Evolutionary conservation across 2,888 invertebrate genomes (phyloP), one percentile per base, ranked within the genome.

Genomic region (Habrosyne pyritoides): DNA sequence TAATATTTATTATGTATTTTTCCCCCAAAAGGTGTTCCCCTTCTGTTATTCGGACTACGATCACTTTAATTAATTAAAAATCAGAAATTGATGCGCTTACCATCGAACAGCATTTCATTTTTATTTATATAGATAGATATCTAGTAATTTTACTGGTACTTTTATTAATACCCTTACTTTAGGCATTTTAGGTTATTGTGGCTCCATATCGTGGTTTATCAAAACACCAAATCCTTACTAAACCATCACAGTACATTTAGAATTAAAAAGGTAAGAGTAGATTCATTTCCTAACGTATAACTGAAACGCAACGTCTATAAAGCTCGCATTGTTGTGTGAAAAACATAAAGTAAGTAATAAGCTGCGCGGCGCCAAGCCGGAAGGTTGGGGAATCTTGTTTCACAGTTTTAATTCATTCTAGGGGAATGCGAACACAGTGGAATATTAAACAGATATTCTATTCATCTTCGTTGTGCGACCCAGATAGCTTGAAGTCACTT

Each of bases 381-480:
- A 69, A 66, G 60, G 61, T 60, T 64, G 69, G 48, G 61, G 59
- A 63, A 63, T 76, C 77, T 77, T 74, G 71, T 73, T 70, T 66
- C 69, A 57, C 57, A 63, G 71, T 73, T 82, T 82, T 82, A 84
- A 83, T 85, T 82, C 78, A 80, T 76, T 71, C 73, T 65, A 28
- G 53, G 60, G 63, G 57, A 66, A 64, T 67, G 67, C 63, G 70
- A 74, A 76, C 73, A 71, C 71, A 28, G 50, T 75, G 71, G 76
- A 81, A 82, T 83, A 83, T 77, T 82, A 81, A 83, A 77, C 71
- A 71, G 76, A 68, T 66, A 69, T 61, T 71, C 73, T 71, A 80
- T 81, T 78, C 79, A 81, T 79, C 73, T 69, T 64, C 62, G 69
- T 65, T 69, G 55, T 55, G 57, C 72, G 82, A 79, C 82, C 83